Evolutionary conservation across 35 echinoderm and acorn worm species (phyloP).

Genomic region (Ptychodera flava): DNA sequence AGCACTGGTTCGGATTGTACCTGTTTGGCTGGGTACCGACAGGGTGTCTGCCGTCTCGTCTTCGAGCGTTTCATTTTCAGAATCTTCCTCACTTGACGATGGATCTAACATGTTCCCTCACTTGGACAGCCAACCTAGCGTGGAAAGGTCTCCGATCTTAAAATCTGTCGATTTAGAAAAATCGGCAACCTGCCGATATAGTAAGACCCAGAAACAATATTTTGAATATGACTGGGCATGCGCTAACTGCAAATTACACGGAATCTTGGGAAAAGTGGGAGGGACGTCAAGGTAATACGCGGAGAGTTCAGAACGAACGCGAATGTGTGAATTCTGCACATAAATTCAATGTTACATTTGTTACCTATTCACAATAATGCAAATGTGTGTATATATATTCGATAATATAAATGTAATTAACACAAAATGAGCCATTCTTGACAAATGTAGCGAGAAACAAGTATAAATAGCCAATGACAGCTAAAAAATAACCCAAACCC

Average conservation of each 20-base stretch:
- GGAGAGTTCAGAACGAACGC: too few species aligned
- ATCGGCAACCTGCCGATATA: neutral
- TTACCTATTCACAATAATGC: too few species aligned
- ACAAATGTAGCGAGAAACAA: too few species aligned
- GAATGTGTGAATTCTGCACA: too few species aligned
- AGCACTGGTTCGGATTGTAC: slow-evolving; percentile 29
- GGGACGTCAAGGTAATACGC: neutral
- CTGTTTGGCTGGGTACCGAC: slow-evolving; percentile 76
- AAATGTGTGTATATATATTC: too few species aligned
- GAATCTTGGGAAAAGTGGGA: neutral
- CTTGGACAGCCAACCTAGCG: neutral
- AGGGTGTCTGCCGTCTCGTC: slow-evolving; percentile 58
- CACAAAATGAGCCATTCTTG: too few species aligned
- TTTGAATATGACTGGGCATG: neutral
- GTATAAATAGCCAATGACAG: too few species aligned
- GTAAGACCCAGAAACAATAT: neutral
- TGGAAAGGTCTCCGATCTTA: neutral
- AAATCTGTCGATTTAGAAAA: neutral
- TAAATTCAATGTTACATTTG: too few species aligned
- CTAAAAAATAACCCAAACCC: too few species aligned
- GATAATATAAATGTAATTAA: too few species aligned
- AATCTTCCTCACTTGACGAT: slow-evolving; percentile 81
- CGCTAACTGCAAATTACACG: neutral
- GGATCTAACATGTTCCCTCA: slow-evolving; percentile 69
- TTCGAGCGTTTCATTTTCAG: slow-evolving; percentile 70